These are phyloP conservation scores for Lanistes nyassanus DNA, from an alignment of 1,140 invertebrate species.

Conservation along the genomic window DNA sequence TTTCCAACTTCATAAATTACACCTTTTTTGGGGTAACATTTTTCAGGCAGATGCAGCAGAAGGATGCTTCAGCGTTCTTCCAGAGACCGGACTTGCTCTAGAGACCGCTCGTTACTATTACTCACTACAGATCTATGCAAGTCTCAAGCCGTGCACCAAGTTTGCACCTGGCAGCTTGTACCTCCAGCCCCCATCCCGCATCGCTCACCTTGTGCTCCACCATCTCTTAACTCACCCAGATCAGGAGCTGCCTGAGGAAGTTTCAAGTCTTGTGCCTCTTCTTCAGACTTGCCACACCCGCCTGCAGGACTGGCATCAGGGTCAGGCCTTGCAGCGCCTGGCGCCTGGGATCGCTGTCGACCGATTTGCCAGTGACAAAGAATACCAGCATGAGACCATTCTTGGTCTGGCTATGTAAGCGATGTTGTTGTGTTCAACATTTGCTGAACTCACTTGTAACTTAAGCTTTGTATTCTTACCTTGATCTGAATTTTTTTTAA, in stretches of 20 bases:
- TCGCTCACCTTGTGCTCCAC: constrained; percentile 46
- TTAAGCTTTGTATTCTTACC: neutral
- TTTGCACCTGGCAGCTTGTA: constrained; percentile 46
- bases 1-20: too few species aligned
- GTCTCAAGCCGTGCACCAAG: constrained; percentile 37
- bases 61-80: constrained; percentile 54
- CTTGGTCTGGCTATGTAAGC: constrained; percentile 70
- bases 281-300: constrained; percentile 58
- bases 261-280: constrained; percentile 40
- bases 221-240: constrained; percentile 39
- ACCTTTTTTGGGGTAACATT: too few species aligned
- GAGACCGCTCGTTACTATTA: constrained; percentile 65
- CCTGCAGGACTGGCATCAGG: constrained; percentile 67
- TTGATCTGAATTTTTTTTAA: too few species aligned
- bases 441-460: neutral
- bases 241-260: constrained; percentile 41
- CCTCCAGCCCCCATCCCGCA: constrained; percentile 43
- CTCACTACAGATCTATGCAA: constrained; percentile 57
- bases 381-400: constrained; percentile 70
- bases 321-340: constrained; percentile 63
- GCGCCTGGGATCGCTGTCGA: constrained; percentile 66
- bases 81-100: constrained; percentile 57
- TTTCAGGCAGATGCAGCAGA: constrained; percentile 51
- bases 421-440: constrained; percentile 1
- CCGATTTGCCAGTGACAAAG: constrained; percentile 67